These are phyloP conservation scores for Meghimatium bilineatum DNA, from an alignment of 2,888 invertebrate species.

Conservation along the genomic window DNA sequence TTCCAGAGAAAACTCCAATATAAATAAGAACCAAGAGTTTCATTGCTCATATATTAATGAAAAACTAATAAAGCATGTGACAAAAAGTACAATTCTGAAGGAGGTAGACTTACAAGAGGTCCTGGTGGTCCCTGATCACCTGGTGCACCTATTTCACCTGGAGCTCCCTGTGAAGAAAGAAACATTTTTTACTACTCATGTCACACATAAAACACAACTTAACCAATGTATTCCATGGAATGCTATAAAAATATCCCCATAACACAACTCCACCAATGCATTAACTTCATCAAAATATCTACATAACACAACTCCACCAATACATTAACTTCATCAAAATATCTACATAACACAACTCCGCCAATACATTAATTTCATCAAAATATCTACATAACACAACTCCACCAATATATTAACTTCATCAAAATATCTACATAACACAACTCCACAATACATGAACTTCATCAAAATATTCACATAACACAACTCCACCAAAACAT, in stretches of 20 bases:
- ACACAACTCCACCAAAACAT: not conserved
- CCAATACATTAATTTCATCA: too few relatives aligned
- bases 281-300: too few relatives aligned
- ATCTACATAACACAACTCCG: too few relatives aligned
- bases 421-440: too few relatives aligned
- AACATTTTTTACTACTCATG: not conserved
- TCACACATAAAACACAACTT: not conserved
- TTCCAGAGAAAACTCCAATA: too few relatives aligned
- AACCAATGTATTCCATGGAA: not conserved
- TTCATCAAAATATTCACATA: too few relatives aligned
- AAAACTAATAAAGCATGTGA: too few relatives aligned
- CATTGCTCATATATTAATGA: too few relatives aligned
- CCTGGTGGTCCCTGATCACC: constrained; percentile 66
- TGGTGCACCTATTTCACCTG: constrained; percentile 59
- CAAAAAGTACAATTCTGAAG: not conserved
- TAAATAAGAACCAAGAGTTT: too few relatives aligned
- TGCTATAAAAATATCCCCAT: not conserved
- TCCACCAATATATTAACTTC: not conserved
- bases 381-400: not conserved
- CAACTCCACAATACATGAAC: too few relatives aligned
- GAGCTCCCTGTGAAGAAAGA: constrained; percentile 54
- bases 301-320: too few relatives aligned
- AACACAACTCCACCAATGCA: not conserved
- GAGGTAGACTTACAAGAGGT: constrained; percentile 58
- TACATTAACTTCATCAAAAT: too few relatives aligned